Evolutionary conservation across 2,888 invertebrate genomes (phyloP).

Genomic region (Molorchus minor): DNA sequence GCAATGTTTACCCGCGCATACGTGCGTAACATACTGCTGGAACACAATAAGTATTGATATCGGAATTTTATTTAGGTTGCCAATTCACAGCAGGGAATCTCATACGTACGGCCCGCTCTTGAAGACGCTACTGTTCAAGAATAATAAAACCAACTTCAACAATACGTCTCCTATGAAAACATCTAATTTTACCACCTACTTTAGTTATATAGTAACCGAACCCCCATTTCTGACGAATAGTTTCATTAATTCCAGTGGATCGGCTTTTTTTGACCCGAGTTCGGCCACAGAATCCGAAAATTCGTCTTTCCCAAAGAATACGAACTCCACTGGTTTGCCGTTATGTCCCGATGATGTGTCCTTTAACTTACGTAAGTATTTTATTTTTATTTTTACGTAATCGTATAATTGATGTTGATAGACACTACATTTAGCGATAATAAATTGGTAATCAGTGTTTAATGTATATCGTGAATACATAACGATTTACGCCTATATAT

Average conservation of each 20-base stretch:
- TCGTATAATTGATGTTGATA: too few species aligned
- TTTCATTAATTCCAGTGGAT: conserved; percentile 27
- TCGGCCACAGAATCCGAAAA: conserved; percentile 38
- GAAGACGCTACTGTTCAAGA: conserved; percentile 44
- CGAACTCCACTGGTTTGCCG: conserved; percentile 54
- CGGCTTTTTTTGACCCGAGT: conserved; percentile 30
- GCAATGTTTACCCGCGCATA: neutral
- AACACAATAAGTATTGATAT: neutral
- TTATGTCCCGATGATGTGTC: conserved; percentile 70
- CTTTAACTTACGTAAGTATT: conserved; percentile 70
- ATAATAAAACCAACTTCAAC: conserved; percentile 33
- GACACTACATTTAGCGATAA: too few species aligned
- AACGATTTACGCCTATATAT: too few species aligned
- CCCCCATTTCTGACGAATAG: conserved; percentile 40
- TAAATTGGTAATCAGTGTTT: too few species aligned
- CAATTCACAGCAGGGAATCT: conserved; percentile 26
- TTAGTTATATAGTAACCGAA: conserved; percentile 41
- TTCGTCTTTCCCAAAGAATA: conserved; percentile 26
- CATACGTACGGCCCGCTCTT: conserved; percentile 42
- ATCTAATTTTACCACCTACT: conserved; percentile 34
- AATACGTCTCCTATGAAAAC: conserved; percentile 24
- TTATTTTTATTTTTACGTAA: too few species aligned
- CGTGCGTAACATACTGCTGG: neutral
- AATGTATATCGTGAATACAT: too few species aligned
- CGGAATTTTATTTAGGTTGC: conserved; percentile 24